Percentiles rank a stretch among this genome's conserved stretches.
Evolutionary conservation across 23 tunicate genomes (phyloP).

Genomic region (Halocynthia aurantium): DNA sequence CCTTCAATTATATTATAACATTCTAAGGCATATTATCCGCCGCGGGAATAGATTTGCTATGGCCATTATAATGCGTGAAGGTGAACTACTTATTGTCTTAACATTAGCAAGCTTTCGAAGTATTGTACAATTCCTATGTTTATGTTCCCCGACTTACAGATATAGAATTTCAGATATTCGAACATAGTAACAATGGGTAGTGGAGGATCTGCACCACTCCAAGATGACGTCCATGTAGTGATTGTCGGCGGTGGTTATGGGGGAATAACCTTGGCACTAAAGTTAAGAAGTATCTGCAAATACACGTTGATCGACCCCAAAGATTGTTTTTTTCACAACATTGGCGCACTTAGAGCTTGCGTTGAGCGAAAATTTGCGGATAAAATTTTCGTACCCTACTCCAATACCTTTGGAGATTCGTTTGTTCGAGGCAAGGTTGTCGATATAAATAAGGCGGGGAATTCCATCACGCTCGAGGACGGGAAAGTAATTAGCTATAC

Average conservation of each 20-base stretch:
- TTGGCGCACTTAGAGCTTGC: constrained; percentile 68
- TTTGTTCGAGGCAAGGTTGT: constrained; percentile 45
- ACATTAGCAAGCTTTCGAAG: too few species aligned
- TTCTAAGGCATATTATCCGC: too few species aligned
- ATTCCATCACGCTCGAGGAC: constrained; percentile 39
- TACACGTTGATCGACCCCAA: constrained; percentile 67
- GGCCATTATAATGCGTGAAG: too few species aligned
- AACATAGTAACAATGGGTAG: constrained; percentile 5
- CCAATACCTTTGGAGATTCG: constrained; percentile 34
- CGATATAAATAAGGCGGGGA: constrained; percentile 33
- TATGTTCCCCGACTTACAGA: too few species aligned
- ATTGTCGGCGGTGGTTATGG: constrained; percentile 90
- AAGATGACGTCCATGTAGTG: constrained; percentile 36
- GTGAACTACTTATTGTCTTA: too few species aligned
- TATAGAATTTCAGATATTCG: background rate
- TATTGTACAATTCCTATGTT: too few species aligned
- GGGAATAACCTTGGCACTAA: constrained; percentile 35
- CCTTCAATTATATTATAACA: too few species aligned
- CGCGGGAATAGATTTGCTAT: too few species aligned
- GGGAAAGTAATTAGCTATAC: constrained; percentile 53
- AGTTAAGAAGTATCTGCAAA: constrained; percentile 35
- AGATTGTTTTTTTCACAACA: constrained; percentile 66
- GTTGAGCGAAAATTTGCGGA: constrained; percentile 36
- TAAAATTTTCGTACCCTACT: constrained; percentile 52
- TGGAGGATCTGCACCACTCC: background rate